These are phyloP conservation scores for Fregata magnificens DNA, from an alignment of 2,113 vertebrate species.

Conservation along the genomic window DNA sequence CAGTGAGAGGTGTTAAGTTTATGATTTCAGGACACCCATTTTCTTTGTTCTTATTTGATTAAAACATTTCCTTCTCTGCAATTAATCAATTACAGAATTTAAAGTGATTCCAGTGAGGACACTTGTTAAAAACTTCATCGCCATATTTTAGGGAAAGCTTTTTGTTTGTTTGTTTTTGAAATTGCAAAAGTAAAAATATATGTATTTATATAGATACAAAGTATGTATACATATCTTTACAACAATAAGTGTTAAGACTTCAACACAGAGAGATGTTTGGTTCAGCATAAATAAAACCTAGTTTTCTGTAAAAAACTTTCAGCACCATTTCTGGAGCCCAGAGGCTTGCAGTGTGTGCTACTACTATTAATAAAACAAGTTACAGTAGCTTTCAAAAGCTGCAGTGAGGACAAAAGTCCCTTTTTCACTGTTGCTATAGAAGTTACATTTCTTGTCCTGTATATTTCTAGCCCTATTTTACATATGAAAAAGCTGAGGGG, in stretches of 20 bases:
- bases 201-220: neutral
- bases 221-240: rapidly evolving
- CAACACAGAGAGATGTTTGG: neutral
- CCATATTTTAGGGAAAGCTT: neutral
- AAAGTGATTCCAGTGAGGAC: neutral
- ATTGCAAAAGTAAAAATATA: neutral
- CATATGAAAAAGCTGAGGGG: neutral
- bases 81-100: neutral
- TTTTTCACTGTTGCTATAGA: neutral
- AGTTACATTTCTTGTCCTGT: neutral
- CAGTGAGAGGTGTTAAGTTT: neutral
- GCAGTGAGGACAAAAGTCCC: neutral
- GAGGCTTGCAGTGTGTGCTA: neutral
- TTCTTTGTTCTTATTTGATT: neutral
- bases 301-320: neutral
- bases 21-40: neutral
- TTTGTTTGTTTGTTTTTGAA: neutral
- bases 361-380: neutral
- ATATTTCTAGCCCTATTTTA: neutral
- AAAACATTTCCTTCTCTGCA: neutral
- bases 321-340: neutral
- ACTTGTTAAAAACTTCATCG: neutral
- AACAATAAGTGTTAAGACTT: neutral
- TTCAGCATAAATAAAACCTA: neutral
- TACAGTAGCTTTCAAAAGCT: neutral